Conservation (phyloP, 2,797 vertebrate species). For the Lepus townsendii region DNA sequence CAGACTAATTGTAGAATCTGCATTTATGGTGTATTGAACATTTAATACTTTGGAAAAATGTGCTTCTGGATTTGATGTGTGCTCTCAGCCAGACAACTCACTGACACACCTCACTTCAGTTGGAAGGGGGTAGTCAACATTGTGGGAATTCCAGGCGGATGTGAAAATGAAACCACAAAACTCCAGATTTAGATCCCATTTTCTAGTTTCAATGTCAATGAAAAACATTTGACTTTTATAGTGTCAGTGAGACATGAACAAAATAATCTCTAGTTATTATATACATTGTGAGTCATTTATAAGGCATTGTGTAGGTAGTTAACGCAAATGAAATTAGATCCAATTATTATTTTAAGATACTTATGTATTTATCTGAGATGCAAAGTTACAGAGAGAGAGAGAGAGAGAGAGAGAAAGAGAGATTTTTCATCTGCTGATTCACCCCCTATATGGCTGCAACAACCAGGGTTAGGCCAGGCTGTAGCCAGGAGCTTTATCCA, state of each 20-base stretch:
- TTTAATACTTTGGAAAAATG: conserved; percentile 46
- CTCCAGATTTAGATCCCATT: conserved; percentile 9
- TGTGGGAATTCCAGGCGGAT: conserved; percentile 39
- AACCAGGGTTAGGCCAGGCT: too few relatives aligned
- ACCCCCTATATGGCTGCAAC: too few relatives aligned
- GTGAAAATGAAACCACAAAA: conserved; percentile 35
- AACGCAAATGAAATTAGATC: not conserved
- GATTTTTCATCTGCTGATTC: too few relatives aligned
- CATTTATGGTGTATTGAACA: conserved; percentile 32
- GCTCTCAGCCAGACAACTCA: conserved; percentile 37
- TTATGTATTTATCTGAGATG: too few relatives aligned
- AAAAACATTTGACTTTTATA: conserved; percentile 46
- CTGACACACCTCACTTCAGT: not conserved
- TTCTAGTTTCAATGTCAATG: conserved; percentile 39
- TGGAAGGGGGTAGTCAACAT: conserved; percentile 40
- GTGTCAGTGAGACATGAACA: conserved; percentile 28
- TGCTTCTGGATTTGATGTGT: conserved; percentile 10
- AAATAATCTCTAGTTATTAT: not conserved
- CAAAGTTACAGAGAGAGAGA: too few relatives aligned
- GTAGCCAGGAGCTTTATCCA: too few relatives aligned
- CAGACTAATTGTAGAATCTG: conserved; percentile 36
- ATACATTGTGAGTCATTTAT: conserved; percentile 34
- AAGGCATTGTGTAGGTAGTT: not conserved
- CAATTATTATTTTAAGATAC: not conserved
- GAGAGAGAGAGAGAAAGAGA: too few relatives aligned